phyloP scores from a whole-genome alignment of 2,797 vertebrate genomes.

The Fistularia tabacaria region DNA sequence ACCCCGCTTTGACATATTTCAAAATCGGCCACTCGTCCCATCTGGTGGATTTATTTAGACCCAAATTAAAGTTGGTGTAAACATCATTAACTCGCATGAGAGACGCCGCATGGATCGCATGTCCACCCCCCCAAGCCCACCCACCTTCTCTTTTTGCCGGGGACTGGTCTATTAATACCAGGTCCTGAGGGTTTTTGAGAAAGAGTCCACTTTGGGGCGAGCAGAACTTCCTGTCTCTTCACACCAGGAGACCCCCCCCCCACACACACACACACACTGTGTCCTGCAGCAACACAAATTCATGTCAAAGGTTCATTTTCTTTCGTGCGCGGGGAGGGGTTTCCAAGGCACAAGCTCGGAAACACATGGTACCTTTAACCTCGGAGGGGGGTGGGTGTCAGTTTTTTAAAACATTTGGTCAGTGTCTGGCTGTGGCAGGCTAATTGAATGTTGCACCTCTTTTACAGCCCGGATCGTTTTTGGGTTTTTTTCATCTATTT shows the following conservation, averaged over 20 bases:
- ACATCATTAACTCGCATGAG: not conserved
- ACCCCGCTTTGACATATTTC: too few relatives aligned
- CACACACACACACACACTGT: slow-evolving; percentile 21
- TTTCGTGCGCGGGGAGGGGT: slow-evolving; percentile 34
- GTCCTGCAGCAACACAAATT: slow-evolving; percentile 35
- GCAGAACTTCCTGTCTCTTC: slow-evolving; percentile 67
- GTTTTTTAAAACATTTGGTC: slow-evolving; percentile 48
- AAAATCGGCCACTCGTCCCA: too few relatives aligned
- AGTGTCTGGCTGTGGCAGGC: slow-evolving; percentile 41
- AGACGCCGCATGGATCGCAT: slow-evolving; percentile 14
- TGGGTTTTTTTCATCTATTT: slow-evolving; percentile 7
- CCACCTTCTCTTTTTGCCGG: slow-evolving; percentile 16
- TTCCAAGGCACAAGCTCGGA: slow-evolving; percentile 47
- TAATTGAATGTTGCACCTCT: slow-evolving; percentile 22
- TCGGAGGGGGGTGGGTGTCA: slow-evolving; percentile 36
- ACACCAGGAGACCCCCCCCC: slow-evolving; percentile 54
- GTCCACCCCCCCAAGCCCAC: slow-evolving; percentile 26
- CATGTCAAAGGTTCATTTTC: slow-evolving; percentile 55
- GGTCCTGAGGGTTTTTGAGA: slow-evolving; percentile 33
- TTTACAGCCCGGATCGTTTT: slow-evolving; percentile 13
- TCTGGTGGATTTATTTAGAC: slow-evolving; percentile 1
- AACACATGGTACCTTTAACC: slow-evolving; percentile 73
- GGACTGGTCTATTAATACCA: slow-evolving; percentile 49
- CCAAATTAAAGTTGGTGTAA: slow-evolving; percentile 3
- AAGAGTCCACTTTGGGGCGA: slow-evolving; percentile 48